A percentile compares a stretch with the other conserved stretches of the same genome.
These are phyloP conservation scores for Taphrorychus bicolor DNA, from an alignment of 2,888 invertebrate species.

Conservation along the genomic window DNA sequence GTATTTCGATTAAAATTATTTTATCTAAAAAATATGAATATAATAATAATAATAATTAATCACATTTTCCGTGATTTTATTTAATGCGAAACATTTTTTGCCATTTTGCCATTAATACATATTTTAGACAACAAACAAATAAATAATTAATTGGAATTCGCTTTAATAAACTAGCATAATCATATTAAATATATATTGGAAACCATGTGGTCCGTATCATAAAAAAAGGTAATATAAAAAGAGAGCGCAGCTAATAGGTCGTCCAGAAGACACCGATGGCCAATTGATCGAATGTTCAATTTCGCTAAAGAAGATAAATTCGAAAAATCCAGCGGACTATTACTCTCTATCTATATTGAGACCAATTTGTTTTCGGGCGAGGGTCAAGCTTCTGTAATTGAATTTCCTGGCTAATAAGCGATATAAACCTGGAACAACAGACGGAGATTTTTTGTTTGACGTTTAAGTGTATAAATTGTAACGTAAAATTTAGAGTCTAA, in stretches of 20 bases:
- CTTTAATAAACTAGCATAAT: background rate
- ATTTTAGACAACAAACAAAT: background rate
- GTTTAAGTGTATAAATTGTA: background rate
- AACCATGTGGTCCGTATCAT: no score
- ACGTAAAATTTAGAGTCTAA: background rate
- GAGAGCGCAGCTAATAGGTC: constrained; percentile 17
- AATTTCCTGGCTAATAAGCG: constrained; percentile 3
- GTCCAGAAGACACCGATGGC: constrained; percentile 26
- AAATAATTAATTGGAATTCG: background rate
- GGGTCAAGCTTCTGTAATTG: constrained; percentile 15
- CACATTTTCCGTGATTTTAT: background rate
- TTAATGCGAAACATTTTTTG: background rate
- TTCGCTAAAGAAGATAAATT: constrained; percentile 37
- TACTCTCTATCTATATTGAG: constrained; percentile 24
- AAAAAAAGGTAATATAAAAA: no score
- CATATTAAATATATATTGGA: no score
- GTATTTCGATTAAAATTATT: background rate
- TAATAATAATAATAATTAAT: background rate
- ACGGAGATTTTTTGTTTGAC: background rate
- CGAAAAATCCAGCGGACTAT: constrained; percentile 27
- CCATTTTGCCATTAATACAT: no score
- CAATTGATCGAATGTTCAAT: constrained; percentile 32
- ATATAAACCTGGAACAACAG: background rate
- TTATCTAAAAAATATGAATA: background rate
- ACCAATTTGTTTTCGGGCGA: constrained; percentile 23